phyloP scores from a whole-genome alignment of 2,888 invertebrate species.

The Hofmannophila pseudospretella region DNA sequence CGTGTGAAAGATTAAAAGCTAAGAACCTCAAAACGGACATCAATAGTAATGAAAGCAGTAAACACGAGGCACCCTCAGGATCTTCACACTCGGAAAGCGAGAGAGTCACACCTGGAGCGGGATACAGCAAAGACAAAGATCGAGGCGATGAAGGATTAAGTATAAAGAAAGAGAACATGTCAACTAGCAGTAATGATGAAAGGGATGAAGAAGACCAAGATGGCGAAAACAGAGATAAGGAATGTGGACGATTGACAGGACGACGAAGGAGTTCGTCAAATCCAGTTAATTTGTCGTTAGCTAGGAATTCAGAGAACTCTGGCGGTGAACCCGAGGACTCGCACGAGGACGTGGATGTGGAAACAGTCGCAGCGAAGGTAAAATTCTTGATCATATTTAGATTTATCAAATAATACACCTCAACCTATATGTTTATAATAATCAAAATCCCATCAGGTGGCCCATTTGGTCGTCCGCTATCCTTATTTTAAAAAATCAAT shows the following conservation, averaged over 20 bases:
- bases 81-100: conserved; percentile 74
- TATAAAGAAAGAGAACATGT: conserved; percentile 74
- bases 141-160: conserved; percentile 60
- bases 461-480: too few species aligned
- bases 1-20: conserved; percentile 68
- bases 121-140: conserved; percentile 70
- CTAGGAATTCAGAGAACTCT: conserved; percentile 75
- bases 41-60: conserved; percentile 74
- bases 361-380: conserved; percentile 74
- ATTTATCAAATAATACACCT: too few species aligned
- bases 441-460: too few species aligned
- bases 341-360: conserved; percentile 71
- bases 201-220: conserved; percentile 69
- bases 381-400: conserved; percentile 16
- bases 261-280: conserved; percentile 86
- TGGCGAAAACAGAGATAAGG: conserved; percentile 73
- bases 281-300: conserved; percentile 87
- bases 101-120: conserved; percentile 62
- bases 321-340: conserved; percentile 78
- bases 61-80: conserved; percentile 70
- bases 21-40: conserved; percentile 69
- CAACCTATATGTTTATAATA: too few species aligned
- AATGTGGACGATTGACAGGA: conserved; percentile 71
- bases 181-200: conserved; percentile 73
- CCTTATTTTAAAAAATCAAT: too few species aligned